Evolutionary conservation across 2,888 invertebrate genomes (phyloP).

Genomic region (Toxonevra muliebris): DNA sequence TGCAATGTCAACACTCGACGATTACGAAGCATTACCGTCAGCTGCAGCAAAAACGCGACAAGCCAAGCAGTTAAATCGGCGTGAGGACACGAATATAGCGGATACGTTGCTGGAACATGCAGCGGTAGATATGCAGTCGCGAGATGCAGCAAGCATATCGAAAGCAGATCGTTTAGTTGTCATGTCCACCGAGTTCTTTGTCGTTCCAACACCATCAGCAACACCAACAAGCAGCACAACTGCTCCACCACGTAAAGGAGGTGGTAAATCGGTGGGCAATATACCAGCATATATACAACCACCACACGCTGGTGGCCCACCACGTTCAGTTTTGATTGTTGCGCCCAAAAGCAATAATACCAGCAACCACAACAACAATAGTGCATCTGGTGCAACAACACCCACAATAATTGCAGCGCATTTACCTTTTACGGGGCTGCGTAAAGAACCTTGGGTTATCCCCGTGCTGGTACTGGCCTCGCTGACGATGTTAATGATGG

Average conservation of each 20-base stretch:
- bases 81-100: conserved; percentile 53
- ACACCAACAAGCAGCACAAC: conserved; percentile 55
- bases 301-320: conserved; percentile 30
- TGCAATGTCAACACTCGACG: conserved; percentile 36
- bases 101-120: conserved; percentile 38
- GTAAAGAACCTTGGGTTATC: conserved; percentile 89
- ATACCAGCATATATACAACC: conserved; percentile 40
- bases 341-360: conserved; percentile 43
- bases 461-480: conserved; percentile 87
- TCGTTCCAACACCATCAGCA: conserved; percentile 71
- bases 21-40: not conserved
- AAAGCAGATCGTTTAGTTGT: conserved; percentile 70
- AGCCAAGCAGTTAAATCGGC: conserved; percentile 51
- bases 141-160: conserved; percentile 45
- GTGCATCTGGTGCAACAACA: conserved; percentile 45
- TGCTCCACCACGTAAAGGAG: conserved; percentile 34
- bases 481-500: conserved; percentile 84
- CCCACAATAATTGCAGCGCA: conserved; percentile 60
- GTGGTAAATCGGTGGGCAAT: conserved; percentile 37
- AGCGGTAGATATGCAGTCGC: conserved; percentile 27
- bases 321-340: conserved; percentile 52
- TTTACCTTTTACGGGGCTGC: conserved; percentile 61
- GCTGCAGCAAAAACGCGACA: conserved; percentile 37
- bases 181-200: conserved; percentile 86
- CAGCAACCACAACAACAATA: conserved; percentile 35